phyloP scores from a whole-genome alignment of 1,140 invertebrate genomes.

The Ceratoteleas bidentatus region DNA sequence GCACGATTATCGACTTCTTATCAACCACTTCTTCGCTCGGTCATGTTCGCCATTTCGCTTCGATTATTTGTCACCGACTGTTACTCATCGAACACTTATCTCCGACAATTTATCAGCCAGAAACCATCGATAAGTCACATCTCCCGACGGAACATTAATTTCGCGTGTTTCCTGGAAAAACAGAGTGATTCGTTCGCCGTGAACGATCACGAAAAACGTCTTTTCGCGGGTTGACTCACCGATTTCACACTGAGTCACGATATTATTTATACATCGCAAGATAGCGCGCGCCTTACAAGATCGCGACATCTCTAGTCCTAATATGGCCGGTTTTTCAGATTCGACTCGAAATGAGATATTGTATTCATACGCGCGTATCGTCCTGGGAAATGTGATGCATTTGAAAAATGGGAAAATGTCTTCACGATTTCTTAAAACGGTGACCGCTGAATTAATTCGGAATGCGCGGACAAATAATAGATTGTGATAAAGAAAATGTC shows the following conservation, averaged over 20 bases:
- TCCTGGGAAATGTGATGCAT: too few relatives aligned
- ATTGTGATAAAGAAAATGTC: too few relatives aligned
- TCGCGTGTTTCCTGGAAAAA: slow-evolving; percentile 13
- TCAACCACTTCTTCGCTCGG: too few relatives aligned
- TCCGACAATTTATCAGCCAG: too few relatives aligned
- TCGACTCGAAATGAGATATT: slow-evolving; percentile 13
- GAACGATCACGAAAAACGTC: slow-evolving; percentile 26
- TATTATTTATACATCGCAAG: slow-evolving; percentile 56
- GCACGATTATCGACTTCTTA: too few relatives aligned
- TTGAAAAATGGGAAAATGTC: too few relatives aligned
- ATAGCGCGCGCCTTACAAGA: slow-evolving; percentile 33
- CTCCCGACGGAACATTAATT: slow-evolving; percentile 1
- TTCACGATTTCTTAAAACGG: too few relatives aligned
- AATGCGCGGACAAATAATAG: too few relatives aligned
- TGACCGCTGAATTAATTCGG: too few relatives aligned
- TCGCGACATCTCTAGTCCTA: slow-evolving; percentile 48
- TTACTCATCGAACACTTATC: too few relatives aligned
- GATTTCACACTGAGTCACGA: slow-evolving; percentile 59
- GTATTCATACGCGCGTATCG: slow-evolving; percentile 4
- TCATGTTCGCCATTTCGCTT: too few relatives aligned
- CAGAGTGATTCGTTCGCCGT: slow-evolving; percentile 8
- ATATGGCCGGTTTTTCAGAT: slow-evolving; percentile 43
- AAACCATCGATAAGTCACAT: slow-evolving; percentile 17
- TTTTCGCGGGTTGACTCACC: slow-evolving; percentile 52
- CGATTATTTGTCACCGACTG: too few relatives aligned